Evolutionary conservation across 1,140 invertebrate genomes (phyloP).

Genomic region (Onthophagus taurus): DNA sequence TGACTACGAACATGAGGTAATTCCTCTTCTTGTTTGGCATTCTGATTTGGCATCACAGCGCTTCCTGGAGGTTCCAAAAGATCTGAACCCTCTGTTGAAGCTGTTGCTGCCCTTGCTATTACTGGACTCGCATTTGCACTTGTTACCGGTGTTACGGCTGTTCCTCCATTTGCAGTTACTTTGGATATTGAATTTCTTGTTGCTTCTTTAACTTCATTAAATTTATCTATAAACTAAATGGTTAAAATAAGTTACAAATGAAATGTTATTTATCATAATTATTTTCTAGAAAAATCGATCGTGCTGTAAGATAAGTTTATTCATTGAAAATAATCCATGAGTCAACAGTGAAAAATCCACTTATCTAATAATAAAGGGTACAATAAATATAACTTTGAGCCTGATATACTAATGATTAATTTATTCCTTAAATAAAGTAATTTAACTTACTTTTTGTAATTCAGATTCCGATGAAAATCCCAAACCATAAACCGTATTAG

Average conservation of each 20-base stretch:
- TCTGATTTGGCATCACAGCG: slow-evolving; percentile 17
- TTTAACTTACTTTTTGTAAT: slow-evolving; percentile 67
- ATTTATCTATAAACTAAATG: slow-evolving; percentile 92
- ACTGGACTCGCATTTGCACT: slow-evolving; percentile 79
- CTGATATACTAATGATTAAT: too few species aligned
- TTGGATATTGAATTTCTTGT: slow-evolving; percentile 62
- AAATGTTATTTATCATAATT: too few species aligned
- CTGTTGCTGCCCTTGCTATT: slow-evolving; percentile 50
- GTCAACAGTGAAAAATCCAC: too few species aligned
- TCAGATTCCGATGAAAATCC: slow-evolving; percentile 93
- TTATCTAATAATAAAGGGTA: too few species aligned
- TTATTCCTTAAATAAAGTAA: too few species aligned
- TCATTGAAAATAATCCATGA: too few species aligned
- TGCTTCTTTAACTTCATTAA: slow-evolving; percentile 96
- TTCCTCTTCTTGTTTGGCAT: slow-evolving; percentile 28
- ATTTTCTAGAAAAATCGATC: too few species aligned
- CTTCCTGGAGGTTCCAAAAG: slow-evolving; percentile 43
- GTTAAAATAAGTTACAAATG: neutral
- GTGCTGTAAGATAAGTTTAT: too few species aligned
- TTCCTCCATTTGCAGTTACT: slow-evolving; percentile 60
- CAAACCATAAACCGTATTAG: slow-evolving; percentile 95
- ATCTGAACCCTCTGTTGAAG: slow-evolving; percentile 37
- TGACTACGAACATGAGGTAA: slow-evolving; percentile 43
- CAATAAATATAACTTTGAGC: too few species aligned
- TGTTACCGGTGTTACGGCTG: slow-evolving; percentile 69